A percentile compares a stretch with the other conserved stretches of the same genome.
phyloP scores from a whole-genome alignment of 92 coral and sea anemone genomes.

The Epizoanthus stellaris region DNA sequence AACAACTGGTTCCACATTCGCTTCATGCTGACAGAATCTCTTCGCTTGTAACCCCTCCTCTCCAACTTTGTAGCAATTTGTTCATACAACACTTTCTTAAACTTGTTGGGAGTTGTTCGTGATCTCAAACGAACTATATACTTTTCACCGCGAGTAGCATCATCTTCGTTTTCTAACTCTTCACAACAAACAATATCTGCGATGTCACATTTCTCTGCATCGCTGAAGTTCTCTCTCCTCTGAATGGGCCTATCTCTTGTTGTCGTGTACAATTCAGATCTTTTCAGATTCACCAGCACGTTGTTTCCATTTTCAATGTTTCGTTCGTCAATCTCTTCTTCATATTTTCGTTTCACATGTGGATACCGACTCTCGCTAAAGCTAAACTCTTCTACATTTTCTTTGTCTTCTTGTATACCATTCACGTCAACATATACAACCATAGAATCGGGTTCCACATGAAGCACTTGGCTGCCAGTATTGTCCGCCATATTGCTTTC shows the following conservation, averaged over 20 bases:
- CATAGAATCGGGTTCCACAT: slow-evolving; percentile 41
- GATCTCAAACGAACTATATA: slow-evolving; percentile 42
- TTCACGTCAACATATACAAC: slow-evolving; percentile 30
- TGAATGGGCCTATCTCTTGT: not conserved
- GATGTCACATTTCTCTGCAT: slow-evolving; percentile 34
- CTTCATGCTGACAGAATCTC: slow-evolving; percentile 33
- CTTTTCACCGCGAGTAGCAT: slow-evolving; percentile 11
- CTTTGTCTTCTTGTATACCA: slow-evolving; percentile 41
- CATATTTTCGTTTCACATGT: slow-evolving; percentile 32
- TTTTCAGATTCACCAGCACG: not conserved
- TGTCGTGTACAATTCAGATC: not conserved
- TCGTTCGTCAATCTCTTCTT: slow-evolving; percentile 28
- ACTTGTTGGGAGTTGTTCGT: slow-evolving; percentile 38
- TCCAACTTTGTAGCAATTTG: slow-evolving; percentile 33
- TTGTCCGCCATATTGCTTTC: slow-evolving; percentile 43
- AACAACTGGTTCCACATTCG: slow-evolving; percentile 46
- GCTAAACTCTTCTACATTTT: slow-evolving; percentile 32
- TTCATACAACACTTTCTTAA: slow-evolving; percentile 40
- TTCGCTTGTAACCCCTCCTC: slow-evolving; percentile 31
- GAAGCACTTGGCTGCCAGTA: slow-evolving; percentile 33
- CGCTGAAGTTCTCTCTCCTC: slow-evolving; percentile 42
- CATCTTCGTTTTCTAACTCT: slow-evolving; percentile 31
- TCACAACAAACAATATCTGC: slow-evolving; percentile 35
- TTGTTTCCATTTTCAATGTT: slow-evolving; percentile 15
- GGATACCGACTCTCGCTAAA: slow-evolving; percentile 29